phyloP scores from a whole-genome alignment of 2,113 vertebrate species.

The Heliornis fulica region DNA sequence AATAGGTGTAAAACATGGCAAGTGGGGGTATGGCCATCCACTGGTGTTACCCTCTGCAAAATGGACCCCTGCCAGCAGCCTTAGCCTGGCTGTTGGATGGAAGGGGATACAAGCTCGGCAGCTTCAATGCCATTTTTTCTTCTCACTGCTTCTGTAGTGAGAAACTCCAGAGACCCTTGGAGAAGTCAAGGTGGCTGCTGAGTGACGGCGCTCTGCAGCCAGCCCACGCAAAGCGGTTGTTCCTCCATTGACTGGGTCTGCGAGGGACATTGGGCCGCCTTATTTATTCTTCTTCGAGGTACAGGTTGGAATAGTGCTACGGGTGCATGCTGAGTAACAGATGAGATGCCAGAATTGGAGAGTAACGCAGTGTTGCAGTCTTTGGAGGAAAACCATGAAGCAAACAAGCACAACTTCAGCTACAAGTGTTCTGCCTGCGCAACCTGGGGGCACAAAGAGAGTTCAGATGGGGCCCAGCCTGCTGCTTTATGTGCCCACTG shows the following conservation, averaged over 20 bases:
- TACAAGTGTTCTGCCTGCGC: not conserved
- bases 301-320: not conserved
- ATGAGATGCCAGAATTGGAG: not conserved
- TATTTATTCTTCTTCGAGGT: not conserved
- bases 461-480: not conserved
- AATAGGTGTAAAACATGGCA: not conserved
- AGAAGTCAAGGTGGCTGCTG: not conserved
- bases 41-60: not conserved
- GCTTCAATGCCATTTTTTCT: not conserved
- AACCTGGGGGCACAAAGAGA: not conserved
- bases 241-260: not conserved
- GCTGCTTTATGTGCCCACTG: conserved; percentile 17
- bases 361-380: not conserved
- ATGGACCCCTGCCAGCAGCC: not conserved
- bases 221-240: fast-evolving
- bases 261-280: not conserved
- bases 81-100: not conserved
- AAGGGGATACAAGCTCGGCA: not conserved
- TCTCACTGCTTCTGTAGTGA: not conserved
- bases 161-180: not conserved
- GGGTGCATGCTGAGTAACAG: not conserved
- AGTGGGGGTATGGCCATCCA: fast-evolving
- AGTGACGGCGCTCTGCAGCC: not conserved
- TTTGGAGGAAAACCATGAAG: not conserved
- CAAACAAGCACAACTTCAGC: not conserved